Evolutionary conservation across 2,888 invertebrate species (phyloP), one percentile per base, ranked within the genome.

Genomic region (Drosophila setosimentum): DNA sequence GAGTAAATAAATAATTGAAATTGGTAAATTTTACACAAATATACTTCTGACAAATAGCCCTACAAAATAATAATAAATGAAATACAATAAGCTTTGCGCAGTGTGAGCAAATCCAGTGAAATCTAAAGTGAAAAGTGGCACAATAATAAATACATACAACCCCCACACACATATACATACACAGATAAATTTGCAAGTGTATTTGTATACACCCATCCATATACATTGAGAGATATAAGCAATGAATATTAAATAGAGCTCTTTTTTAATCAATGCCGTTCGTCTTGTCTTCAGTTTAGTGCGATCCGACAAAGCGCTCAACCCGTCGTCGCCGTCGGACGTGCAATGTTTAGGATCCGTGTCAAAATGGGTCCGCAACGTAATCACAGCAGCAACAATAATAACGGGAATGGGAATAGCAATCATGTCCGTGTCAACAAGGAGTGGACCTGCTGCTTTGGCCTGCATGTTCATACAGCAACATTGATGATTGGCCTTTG

Each of bases 381-480:
- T 62, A 90, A 77, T 70, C 68, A 86, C 57, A 79, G 78, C 67
- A 79, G 78, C 67, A 68, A 62, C 29, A 40, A 37, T 37, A 37
- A n/a, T n/a, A 57, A 57, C 58, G 74, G 71, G 61, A 69, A 45
- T 51, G 63, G 48, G 49, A 73, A 68, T 55, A 50, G 35, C 58
- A 68, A 55, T 45, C 61, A 66, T 51, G 65, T 30, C 1, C 81
- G 83, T 24, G 95, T 82, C 66, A 87, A 94, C 91, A 96, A 95
- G 87, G 96, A 97, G 91, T 97, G 96, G 96, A 94, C 95, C 85
- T 97, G 97, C 93, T 96, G 95, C 91, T 95, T 96, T 91, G 97
- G 97, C 85, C 94, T 97, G 68, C 97, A 97, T 93, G 97, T 97
- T 58, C 95, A 97, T 71, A 97, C 97, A 27, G 97, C 96, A 40